phyloP scores from a whole-genome alignment of 2,888 invertebrate species.

The Idaea biselata region DNA sequence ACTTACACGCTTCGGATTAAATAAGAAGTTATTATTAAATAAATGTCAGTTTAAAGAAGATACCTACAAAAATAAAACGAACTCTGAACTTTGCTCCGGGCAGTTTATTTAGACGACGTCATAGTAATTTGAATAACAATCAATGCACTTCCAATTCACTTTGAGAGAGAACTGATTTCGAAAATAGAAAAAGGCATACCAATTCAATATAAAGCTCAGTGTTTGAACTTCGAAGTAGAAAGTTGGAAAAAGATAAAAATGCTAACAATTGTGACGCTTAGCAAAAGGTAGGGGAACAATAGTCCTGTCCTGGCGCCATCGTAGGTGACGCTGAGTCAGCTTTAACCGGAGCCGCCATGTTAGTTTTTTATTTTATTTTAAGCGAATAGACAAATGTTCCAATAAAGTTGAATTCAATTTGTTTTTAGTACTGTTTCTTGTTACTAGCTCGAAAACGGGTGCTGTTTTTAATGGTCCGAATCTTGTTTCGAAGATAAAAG shows the following conservation, averaged over 20 bases:
- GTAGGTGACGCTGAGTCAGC: conserved; percentile 71
- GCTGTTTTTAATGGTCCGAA: conserved; percentile 24
- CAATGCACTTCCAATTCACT: conserved; percentile 10
- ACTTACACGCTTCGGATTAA: background rate
- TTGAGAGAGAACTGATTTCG: background rate
- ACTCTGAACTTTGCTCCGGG: background rate
- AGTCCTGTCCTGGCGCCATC: conserved; percentile 42
- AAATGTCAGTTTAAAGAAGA: background rate
- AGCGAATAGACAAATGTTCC: conserved; percentile 50
- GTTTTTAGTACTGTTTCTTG: conserved; percentile 39
- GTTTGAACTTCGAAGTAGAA: conserved; percentile 29
- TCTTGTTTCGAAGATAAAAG: conserved; percentile 1
- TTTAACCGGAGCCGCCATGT: conserved; percentile 60
- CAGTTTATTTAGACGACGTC: background rate
- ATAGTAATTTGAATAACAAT: background rate
- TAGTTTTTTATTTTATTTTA: conserved; percentile 58
- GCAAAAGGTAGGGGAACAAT: conserved; percentile 45
- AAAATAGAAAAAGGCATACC: conserved; percentile 4
- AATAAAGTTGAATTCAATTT: conserved; percentile 46
- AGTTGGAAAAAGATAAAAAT: conserved; percentile 42
- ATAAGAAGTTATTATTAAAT: conserved; percentile 4
- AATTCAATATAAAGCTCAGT: conserved; percentile 27
- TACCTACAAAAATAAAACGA: background rate
- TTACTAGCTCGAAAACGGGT: conserved; percentile 23
- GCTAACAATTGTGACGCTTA: conserved; percentile 41